These are phyloP conservation scores for Ypsolopha sequella DNA, from an alignment of 2,888 invertebrate species.

Conservation along the genomic window DNA sequence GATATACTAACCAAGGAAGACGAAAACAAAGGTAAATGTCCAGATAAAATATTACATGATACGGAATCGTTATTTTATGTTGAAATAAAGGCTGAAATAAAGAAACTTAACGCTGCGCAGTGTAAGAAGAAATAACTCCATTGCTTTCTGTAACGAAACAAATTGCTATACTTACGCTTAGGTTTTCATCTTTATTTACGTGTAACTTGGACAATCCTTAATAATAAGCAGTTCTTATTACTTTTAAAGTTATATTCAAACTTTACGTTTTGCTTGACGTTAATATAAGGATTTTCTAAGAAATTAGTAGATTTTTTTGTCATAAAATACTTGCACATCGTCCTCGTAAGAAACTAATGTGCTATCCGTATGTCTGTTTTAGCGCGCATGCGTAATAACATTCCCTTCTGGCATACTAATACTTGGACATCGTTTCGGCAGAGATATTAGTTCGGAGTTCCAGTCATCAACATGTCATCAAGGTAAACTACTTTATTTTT, in stretches of 20 bases:
- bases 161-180: slow-evolving; percentile 9
- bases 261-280: slow-evolving; percentile 25
- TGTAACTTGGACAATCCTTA: background rate
- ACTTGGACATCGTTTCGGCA: slow-evolving; percentile 50
- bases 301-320: slow-evolving; percentile 30
- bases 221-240: too few species aligned
- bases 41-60: slow-evolving; percentile 32
- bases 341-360: slow-evolving; percentile 36
- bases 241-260: too few species aligned
- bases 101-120: slow-evolving; percentile 53
- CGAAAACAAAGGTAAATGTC: slow-evolving; percentile 61
- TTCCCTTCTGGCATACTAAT: slow-evolving; percentile 72
- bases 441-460: slow-evolving; percentile 31
- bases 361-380: slow-evolving; percentile 65
- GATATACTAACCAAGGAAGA: slow-evolving; percentile 76
- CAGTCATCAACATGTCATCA: slow-evolving; percentile 33
- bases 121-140: slow-evolving; percentile 24
- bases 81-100: slow-evolving; percentile 36
- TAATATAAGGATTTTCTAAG: slow-evolving; percentile 13
- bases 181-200: background rate
- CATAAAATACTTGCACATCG: slow-evolving; percentile 5
- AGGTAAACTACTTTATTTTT: slow-evolving; percentile 37
- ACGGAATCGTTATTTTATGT: slow-evolving; percentile 25
- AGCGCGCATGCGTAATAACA: slow-evolving; percentile 71
- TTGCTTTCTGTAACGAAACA: slow-evolving; percentile 33